Evolutionary conservation across 2,888 invertebrate species (phyloP), one percentile per base, ranked within the genome.

Genomic region (Octodonta nipae): DNA sequence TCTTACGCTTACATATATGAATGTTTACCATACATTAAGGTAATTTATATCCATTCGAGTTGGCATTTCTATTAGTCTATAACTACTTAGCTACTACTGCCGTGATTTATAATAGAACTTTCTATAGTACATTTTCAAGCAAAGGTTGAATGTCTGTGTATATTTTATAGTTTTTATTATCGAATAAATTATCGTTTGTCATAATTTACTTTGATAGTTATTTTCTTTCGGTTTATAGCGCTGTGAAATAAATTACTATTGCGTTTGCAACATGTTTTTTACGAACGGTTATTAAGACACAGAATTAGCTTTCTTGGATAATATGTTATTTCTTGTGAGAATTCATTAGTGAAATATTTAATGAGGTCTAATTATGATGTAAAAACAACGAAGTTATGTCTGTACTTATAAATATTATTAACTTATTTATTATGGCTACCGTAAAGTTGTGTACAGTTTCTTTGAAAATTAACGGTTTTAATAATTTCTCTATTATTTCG

Each of bases 21-120:
- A 60, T 61, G 61, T 61, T 61, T 61, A 61, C 61, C 60, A 61
- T 61, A 60, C 60, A 60, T 61, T 61, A 61, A 56, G 45, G 58
- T 60, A 60, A 61, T 61, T 61, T 61, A 61, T 62, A 52, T 58
- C 57, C 51, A 57, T 60, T 58, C 55, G 51, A 52, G 46, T 51
- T 61, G 61, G 59, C 61, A 56, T 61, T 62, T 62, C 60, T 61
- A 61, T 61, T 61, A 61, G 59, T 57, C 55, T 52, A 54, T 55
- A 54, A 58, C 58, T 56, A 56, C 55, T 54, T 48, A 52, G 54
- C 56, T 53, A 55, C 56, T 56, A 53, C 52, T 44, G 50, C 42
- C 44, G 46, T 51, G 52, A 55, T 54, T 52, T 54, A 49, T 54
- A 52, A 47, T 47, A 47, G 44, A 50, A 52, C 50, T 52, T 55